Base-by-base conservation (phyloP, 2,113 vertebrate genomes). In the Archilochus colubris region DNA sequence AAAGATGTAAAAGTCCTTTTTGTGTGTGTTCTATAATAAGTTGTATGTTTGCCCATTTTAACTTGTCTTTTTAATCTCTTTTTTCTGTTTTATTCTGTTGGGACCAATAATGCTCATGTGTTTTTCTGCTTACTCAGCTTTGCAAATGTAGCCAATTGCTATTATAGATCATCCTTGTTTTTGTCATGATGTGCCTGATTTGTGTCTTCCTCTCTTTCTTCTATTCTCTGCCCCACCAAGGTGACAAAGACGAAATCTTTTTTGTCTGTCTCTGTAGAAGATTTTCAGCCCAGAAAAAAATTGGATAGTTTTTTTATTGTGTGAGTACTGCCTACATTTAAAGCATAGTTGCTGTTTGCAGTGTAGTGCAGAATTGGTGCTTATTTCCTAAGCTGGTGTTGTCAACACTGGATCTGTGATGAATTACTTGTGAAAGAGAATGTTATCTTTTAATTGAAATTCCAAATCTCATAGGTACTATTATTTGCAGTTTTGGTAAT, bases 71-170 rank as follows among this genome's bases (percentile, higher is more conserved):
- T 84, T 91, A 69, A 73, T 72, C 18, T 5, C 81, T 33, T 82
- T 74, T 86, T 91, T 89, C 76, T 61, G 0, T 82, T 91, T 91
- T 82, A 12, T 90, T 87, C 88, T 50, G 0, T 10, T 4, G 82
- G 69, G 82, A 86, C 44, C 79, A 67, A 21, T 91, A 81, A 63
- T 23, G 25, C 33, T 95, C 33, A 27, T 13, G 14, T 48, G 20
- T 83, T 82, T 90, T 86, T 91, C 72, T 93, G 91, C 94, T 91
- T 88, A 74, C 76, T 93, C 72, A 88, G 85, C 93, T 88, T 91
- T 93, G 61, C 59, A 95, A 77, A 85, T 63, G 53, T 57, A 77
- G 89, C 72, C 78, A 80, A 23, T 74, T 9, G 11, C 83, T 94
- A 12, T 77, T 48, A 68, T 57, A 93, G 61, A 80, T 91, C 70